Conservation (phyloP, 2,113 vertebrate species). For the Damaliscus lunatus region DNA sequence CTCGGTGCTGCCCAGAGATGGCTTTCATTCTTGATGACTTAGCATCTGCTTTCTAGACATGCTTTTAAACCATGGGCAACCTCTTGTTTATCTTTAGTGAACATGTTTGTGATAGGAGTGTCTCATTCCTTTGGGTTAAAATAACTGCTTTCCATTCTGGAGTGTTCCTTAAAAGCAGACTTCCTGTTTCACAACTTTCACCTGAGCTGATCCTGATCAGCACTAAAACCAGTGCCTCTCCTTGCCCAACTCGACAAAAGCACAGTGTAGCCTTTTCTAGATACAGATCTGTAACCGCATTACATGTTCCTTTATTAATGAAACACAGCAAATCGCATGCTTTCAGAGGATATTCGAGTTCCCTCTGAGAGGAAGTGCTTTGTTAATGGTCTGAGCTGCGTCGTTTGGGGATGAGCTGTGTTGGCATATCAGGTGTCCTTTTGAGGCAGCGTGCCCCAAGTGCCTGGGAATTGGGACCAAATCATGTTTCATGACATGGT, state of each 20-base stretch:
- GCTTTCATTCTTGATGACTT: neutral
- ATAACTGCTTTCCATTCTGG: neutral
- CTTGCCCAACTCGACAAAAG: neutral
- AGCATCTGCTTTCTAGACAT: neutral
- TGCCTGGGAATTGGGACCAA: constrained; percentile 52
- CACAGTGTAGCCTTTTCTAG: neutral
- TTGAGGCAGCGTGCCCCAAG: neutral
- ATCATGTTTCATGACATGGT: constrained; percentile 44
- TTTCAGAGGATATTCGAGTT: neutral
- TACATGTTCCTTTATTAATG: neutral
- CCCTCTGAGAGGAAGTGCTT: constrained; percentile 30
- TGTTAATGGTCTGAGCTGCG: neutral
- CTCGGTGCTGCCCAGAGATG: neutral
- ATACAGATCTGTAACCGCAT: fast-evolving
- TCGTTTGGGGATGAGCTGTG: constrained; percentile 11
- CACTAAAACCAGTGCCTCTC: neutral
- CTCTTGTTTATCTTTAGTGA: neutral
- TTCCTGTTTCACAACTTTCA: neutral
- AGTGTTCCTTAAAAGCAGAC: neutral
- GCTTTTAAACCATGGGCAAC: neutral
- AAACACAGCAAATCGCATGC: neutral
- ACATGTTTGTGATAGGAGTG: neutral
- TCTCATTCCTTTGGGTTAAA: neutral
- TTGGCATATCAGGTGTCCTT: neutral
- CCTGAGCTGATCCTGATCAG: neutral